Evolutionary conservation across 2,888 invertebrate species (phyloP), one percentile per base, ranked within the genome.

Genomic region (Fabriciana adippe): DNA sequence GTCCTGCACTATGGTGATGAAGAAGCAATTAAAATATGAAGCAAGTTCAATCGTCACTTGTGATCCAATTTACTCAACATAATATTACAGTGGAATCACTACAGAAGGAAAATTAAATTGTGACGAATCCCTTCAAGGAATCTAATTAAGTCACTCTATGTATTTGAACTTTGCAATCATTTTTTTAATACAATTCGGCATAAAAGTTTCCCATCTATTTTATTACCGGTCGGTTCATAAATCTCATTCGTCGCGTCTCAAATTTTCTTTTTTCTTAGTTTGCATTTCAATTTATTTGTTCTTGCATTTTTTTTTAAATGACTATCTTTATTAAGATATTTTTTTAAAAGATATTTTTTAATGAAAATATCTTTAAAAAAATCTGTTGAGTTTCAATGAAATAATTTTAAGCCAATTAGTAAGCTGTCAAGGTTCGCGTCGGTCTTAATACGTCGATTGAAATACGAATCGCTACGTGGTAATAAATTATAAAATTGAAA

Each of bases 161-260:
- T 60, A 55, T 66, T 50, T 60, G 13, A 48, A 55, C 45, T 65
- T 45, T 16, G 35, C n/a, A 53, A 65, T 51, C 8, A 57, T 50
- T 63, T 21, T 45, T 47, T 3, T 21, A 13, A 18, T 41, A 56
- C 16, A 51, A 31, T 3, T 51, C 8, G 41, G 31, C 16, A 51
- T 35, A 11, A 51, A 61, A 61, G 21, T 45, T 26, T 48, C 15
- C 11, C 16, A 41, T 41, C 35, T 41, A 2, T 41, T 41, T 41
- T 41, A 41, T 41, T 41, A 11, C 35, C 35, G 35, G 18, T 48
- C n/a, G 8, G 45, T 57, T 57, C 56, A 55, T 26, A 56, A 26
- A 57, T 18, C 47, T 57, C 26, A 45, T 26, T 21, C 45, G n/a
- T 47, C 26, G 13, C 47, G 41, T 21, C 8, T 13, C 31, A 55